Conservation (phyloP, 2,113 vertebrate species). For the Baryphthengus martii region DNA sequence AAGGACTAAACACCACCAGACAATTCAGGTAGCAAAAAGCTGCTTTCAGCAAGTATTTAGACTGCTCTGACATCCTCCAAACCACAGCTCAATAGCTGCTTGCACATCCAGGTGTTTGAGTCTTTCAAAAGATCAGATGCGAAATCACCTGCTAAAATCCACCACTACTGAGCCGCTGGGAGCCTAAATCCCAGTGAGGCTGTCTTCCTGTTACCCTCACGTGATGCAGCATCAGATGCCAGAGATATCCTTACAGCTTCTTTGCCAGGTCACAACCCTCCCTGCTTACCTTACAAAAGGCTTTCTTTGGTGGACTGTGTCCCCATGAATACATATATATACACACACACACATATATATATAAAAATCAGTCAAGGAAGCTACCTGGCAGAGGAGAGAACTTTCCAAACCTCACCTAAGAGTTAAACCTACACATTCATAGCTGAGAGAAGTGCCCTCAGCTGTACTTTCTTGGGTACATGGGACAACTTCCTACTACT, state of each 20-base stretch:
- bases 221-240: neutral
- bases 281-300: neutral
- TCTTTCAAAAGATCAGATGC: neutral
- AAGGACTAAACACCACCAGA: neutral
- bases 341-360: too few species aligned
- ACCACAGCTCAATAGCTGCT: neutral
- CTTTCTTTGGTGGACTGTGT: neutral
- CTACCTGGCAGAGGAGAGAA: neutral
- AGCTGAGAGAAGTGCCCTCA: neutral
- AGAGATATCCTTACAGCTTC: neutral
- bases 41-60: neutral
- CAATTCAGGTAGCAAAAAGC: neutral
- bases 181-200: neutral
- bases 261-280: neutral
- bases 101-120: neutral
- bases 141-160: neutral
- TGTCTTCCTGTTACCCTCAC: neutral
- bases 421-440: neutral
- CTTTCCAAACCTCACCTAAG: neutral
- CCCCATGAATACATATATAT: neutral
- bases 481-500: neutral
- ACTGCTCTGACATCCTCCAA: neutral
- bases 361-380: neutral
- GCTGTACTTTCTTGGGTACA: neutral
- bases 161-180: neutral